Evolutionary conservation across 2,113 vertebrate genomes (phyloP), one percentile per base, ranked within the genome.

Genomic region (Herpailurus yagouaroundi): DNA sequence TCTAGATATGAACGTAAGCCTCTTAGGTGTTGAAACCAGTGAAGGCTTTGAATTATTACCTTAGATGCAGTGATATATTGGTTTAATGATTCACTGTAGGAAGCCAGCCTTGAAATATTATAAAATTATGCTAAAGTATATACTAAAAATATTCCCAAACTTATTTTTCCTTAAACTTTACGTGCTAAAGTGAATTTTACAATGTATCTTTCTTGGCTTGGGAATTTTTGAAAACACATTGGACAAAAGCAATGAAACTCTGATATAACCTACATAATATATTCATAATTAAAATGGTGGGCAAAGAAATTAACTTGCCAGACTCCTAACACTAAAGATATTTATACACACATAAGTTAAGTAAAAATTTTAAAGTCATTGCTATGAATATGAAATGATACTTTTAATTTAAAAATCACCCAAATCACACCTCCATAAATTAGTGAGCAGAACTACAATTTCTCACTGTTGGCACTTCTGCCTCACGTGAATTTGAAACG

Each of bases 401-500:
- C n/a, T 97, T 98, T 95, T 92, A 93, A 95, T 74, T 95, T 94
- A 77, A 97, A 98, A 97, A 95, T 96, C 87, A 92, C 94, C 91
- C 96, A 95, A 94, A 93, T 98, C 94, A 92, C 95, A 97, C 87
- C 80, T 98, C 92, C 63, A 90, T 83, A 97, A 97, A 97, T 96
- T 76, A 96, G 79, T 96, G 90, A 92, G 55, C 89, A 38, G 96
- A 96, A 94, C 69, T 84, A 84, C 86, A 97, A 93, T 63, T 79
- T 79, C 86, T 87, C 45, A 96, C 94, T 97, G 89, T 73, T 9
- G 45, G 97, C 60, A 93, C 68, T 91, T 95, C 83, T 96, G 81
- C 93, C 90, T 96, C 91, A 66, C 63, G 77, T 92, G 88, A 96
- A 98, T 95, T 97, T 96, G 92, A 95, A 95, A 97, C 76, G 68